phyloP scores from a whole-genome alignment of 2,888 invertebrate genomes.

The Opisthograptis luteolata region DNA sequence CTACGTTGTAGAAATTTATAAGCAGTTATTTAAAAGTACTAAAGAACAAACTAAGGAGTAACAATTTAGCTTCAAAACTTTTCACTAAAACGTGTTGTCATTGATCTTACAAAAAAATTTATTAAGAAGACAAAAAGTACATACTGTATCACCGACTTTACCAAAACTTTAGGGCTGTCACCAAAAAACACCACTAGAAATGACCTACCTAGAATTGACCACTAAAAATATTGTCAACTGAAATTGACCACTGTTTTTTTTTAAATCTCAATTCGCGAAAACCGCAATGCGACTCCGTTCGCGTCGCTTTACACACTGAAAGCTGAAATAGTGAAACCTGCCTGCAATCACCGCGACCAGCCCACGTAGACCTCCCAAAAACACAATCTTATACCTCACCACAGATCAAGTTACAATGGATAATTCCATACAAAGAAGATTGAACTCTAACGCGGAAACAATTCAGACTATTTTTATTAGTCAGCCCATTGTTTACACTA shows the following conservation, averaged over 20 bases:
- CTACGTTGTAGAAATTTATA: no score
- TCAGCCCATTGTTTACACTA: conserved; percentile 14
- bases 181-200: background rate
- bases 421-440: conserved; percentile 9
- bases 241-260: no score
- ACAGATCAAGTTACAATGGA: conserved; percentile 16
- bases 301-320: conserved; percentile 57
- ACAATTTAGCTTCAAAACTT: no score
- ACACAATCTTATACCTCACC: background rate
- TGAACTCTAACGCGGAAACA: conserved; percentile 20
- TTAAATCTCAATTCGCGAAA: conserved; percentile 12
- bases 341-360: conserved; percentile 40
- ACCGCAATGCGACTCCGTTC: conserved; percentile 53
- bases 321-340: conserved; percentile 49
- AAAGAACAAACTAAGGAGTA: no score
- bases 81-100: no score
- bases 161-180: background rate
- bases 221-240: no score
- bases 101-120: background rate
- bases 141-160: background rate
- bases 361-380: conserved; percentile 28
- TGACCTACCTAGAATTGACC: no score
- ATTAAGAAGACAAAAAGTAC: background rate
- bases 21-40: no score
- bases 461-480: conserved; percentile 8